Base-by-base conservation (phyloP, 2,113 vertebrate genomes). In the Micromys minutus region DNA sequence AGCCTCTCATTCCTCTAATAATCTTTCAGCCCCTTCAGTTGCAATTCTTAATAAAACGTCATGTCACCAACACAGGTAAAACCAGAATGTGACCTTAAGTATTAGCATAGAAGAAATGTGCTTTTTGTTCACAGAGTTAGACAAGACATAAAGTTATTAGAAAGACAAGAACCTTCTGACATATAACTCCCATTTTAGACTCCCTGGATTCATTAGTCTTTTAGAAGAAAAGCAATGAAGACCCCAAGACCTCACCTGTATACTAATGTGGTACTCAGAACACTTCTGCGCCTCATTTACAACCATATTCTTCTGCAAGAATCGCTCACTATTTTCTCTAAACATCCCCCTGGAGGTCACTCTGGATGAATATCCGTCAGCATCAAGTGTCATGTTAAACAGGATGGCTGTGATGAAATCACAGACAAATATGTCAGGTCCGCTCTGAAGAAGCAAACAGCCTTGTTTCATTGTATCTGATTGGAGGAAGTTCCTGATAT, bases 321-420 rank as follows among this genome's bases (percentile, higher is more conserved):
- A 97, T 36, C 99, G 98, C 55, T 99, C 99, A 61, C 98, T 98
- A 84, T 98, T 99, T 98, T 98, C 98, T 90, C 96, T 98, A 97
- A 99, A 99, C 71, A 99, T 91, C 19, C 99, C 99, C 97, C 99
- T 98, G 16, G 99, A 99, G 31, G 98, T 98, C 74, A 99, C 98
- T 80, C 98, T 98, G 4, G 98, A 99, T 29, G 98, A 99, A 94
- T 98, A 98, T 36, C 99, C 98, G 95, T 99, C 99, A 45, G 99
- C 99, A 91, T 99, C 99, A 95, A 99, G 71, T 26, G 99, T 99
- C 94, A 99, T 94, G 31, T 98, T 99, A 96, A 99, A 99, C 12
- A 95, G 97, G 92, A 99, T 97, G 75, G 98, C 99, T 97, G 26
- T 22, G 29, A 86, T 4, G 47, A 79, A 86, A 77, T 29, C 10